phyloP scores from a whole-genome alignment of 2,888 invertebrate genomes.

The Ceramica pisi region DNA sequence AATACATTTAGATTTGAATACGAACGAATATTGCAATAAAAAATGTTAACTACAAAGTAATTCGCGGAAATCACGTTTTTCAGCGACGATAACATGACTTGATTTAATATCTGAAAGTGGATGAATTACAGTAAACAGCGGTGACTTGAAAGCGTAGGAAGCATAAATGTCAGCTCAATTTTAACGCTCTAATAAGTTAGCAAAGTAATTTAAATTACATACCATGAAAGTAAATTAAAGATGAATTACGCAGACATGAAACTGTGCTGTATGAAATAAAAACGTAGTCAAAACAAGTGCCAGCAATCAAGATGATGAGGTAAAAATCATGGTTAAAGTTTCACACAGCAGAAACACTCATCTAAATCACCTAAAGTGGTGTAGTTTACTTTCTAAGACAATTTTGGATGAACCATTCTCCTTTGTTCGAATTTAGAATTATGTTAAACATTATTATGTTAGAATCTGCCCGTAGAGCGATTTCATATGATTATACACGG shows the following conservation, averaged over 20 bases:
- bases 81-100: constrained; percentile 27
- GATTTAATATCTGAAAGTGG: constrained; percentile 48
- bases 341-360: constrained; percentile 62
- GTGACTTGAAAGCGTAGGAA: constrained; percentile 30
- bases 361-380: constrained; percentile 53
- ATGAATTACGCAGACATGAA: constrained; percentile 60
- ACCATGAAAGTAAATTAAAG: constrained; percentile 54
- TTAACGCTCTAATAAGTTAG: constrained; percentile 44
- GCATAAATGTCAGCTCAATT: constrained; percentile 27
- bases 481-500: constrained; percentile 77
- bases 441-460: constrained; percentile 74
- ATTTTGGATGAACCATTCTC: constrained; percentile 68
- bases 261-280: constrained; percentile 54
- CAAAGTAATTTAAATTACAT: constrained; percentile 48
- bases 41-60: constrained; percentile 71
- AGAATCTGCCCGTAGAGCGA: constrained; percentile 75
- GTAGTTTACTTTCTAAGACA: constrained; percentile 68
- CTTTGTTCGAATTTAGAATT: constrained; percentile 72
- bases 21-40: constrained; percentile 67
- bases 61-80: constrained; percentile 69
- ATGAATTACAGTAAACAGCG: constrained; percentile 15
- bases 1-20: constrained; percentile 82
- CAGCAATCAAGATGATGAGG: constrained; percentile 59
- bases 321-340: constrained; percentile 59
- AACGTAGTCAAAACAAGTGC: constrained; percentile 38